Evolutionary conservation across 2,888 invertebrate genomes (phyloP).

Genomic region (Eupithecia exiguata): DNA sequence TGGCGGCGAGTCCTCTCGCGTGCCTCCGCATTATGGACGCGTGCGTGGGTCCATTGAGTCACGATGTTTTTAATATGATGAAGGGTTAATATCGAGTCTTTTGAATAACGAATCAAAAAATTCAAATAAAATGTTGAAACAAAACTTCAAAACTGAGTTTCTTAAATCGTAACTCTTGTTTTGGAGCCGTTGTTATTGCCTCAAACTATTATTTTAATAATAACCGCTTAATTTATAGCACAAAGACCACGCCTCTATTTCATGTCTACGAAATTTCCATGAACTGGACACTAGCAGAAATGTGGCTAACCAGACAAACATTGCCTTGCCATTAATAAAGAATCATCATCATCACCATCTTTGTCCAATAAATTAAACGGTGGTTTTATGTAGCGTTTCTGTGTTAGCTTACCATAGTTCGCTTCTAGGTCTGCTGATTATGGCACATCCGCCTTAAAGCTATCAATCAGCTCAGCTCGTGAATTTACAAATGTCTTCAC

Average conservation of each 20-base stretch:
- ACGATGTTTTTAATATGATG: constrained; percentile 24
- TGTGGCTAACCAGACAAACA: no score
- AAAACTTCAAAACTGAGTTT: not conserved
- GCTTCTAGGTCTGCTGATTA: not conserved
- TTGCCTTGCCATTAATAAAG: no score
- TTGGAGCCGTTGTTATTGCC: not conserved
- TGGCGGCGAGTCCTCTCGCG: constrained; percentile 63
- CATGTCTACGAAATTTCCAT: no score
- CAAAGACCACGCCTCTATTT: no score
- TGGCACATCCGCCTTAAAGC: no score
- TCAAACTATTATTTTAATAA: no score
- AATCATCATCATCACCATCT: not conserved
- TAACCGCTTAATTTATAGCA: no score
- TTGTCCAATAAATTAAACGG: not conserved
- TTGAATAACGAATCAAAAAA: not conserved
- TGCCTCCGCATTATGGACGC: constrained; percentile 58
- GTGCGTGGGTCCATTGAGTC: constrained; percentile 47
- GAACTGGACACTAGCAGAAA: no score
- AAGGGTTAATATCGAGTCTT: not conserved
- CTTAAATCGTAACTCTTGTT: not conserved
- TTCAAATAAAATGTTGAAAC: not conserved
- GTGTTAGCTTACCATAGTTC: no score
- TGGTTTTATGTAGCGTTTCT: no score
- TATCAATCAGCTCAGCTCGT: not conserved
- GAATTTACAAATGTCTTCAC: not conserved